Conservation (phyloP, 92 coral and sea anemone genomes). For the Bergia puertoricense region DNA sequence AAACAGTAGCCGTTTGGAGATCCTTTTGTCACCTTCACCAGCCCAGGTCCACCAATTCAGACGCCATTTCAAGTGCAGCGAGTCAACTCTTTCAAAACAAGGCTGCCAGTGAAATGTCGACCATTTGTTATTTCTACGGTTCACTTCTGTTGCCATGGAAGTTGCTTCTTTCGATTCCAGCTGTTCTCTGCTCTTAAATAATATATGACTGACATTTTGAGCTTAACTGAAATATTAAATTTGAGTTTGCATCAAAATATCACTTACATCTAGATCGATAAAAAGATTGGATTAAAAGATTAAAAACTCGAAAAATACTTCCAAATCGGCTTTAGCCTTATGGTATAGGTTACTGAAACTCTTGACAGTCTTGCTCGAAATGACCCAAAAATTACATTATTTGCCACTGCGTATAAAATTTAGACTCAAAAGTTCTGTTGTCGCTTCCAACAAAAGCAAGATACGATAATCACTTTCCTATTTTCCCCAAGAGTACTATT, state of each 20-base stretch:
- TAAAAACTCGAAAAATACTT: neutral
- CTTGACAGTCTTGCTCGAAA: no score
- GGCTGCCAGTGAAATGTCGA: constrained; percentile 10
- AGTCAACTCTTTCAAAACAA: neutral
- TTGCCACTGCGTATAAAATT: no score
- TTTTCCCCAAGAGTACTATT: no score
- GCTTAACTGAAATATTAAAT: neutral
- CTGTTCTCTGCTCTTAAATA: constrained; percentile 17
- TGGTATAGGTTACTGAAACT: no score
- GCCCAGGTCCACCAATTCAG: neutral
- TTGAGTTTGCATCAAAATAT: neutral
- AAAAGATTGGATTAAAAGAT: neutral
- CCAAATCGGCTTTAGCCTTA: neutral
- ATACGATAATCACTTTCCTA: no score
- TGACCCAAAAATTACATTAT: no score
- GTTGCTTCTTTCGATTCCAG: constrained; percentile 1
- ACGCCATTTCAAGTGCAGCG: neutral
- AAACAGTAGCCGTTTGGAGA: neutral
- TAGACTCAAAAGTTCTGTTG: no score
- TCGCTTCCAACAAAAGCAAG: no score
- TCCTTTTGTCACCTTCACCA: neutral
- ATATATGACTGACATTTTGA: neutral
- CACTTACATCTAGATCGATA: neutral
- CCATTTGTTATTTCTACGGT: constrained; percentile 6
- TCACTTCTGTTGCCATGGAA: constrained; percentile 28